A percentile compares a stretch with the other conserved stretches of the same genome.
phyloP scores from a whole-genome alignment of 2,888 invertebrate species.

The Megastigmus dorsalis region DNA sequence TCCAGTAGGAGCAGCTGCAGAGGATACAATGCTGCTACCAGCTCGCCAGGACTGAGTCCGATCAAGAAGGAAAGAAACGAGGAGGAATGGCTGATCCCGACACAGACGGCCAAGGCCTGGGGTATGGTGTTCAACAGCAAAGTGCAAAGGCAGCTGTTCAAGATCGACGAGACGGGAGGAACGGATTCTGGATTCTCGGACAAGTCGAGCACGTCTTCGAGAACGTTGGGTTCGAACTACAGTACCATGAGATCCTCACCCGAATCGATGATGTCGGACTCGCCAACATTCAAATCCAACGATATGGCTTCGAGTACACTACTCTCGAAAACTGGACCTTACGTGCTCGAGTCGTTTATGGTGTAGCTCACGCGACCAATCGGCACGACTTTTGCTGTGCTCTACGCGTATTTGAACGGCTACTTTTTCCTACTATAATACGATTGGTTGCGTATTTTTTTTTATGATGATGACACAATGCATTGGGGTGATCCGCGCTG shows the following conservation, averaged over 20 bases:
- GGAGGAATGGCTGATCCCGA: background rate
- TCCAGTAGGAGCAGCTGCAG: conserved; percentile 4
- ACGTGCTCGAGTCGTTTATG: background rate
- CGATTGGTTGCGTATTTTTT: too few relatives aligned
- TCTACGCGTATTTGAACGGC: background rate
- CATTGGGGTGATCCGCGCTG: too few relatives aligned
- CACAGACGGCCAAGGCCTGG: background rate
- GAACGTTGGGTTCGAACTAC: too few relatives aligned
- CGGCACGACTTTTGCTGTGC: background rate
- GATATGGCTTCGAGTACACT: background rate
- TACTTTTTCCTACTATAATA: too few relatives aligned
- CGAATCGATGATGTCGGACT: background rate
- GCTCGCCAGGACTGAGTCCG: conserved; percentile 61
- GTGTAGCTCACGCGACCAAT: background rate
- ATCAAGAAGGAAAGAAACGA: conserved; percentile 49
- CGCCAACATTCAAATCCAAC: background rate
- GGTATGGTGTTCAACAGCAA: background rate
- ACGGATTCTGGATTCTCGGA: conserved; percentile 65
- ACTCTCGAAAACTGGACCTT: background rate
- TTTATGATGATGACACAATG: too few relatives aligned
- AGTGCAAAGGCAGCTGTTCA: conserved; percentile 38
- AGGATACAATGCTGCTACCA: background rate
- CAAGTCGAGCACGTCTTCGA: conserved; percentile 54
- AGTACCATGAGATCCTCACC: background rate
- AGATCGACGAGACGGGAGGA: conserved; percentile 58